Evolutionary conservation across 1,140 invertebrate species (phyloP), one percentile per base, ranked within the genome.

Genomic region (Mesaphorura yosii): DNA sequence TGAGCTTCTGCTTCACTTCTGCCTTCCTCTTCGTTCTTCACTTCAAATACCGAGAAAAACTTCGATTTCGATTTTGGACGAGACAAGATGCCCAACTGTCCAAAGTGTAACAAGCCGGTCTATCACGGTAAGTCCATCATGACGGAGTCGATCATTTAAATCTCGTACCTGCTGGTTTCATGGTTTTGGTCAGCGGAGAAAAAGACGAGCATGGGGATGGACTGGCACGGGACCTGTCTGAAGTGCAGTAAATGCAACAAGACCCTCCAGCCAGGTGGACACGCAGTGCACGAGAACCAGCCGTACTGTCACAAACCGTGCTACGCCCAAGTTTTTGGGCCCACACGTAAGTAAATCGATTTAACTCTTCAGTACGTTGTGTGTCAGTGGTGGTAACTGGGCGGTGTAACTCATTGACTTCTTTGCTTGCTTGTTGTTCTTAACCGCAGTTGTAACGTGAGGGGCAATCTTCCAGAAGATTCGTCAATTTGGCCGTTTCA

Each of bases 141-240:
- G n/a, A 44, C 22, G 25, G 2, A 31, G 34, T 41, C 37, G 7
- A 29, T 15, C 3, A 20, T 48, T 46, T 25, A 51, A 51, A 26
- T 45, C 6, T 55, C 12, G 25, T 29, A 40, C 7, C 22, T 50
- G 51, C 45, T 55, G 61, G 40, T 64, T 63, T 78, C 76, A 54
- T n/a, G n/a, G n/a, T n/a, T n/a, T n/a, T n/a, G n/a, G n/a, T n/a
- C 67, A 86, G 83, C 83, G 47, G 83, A 86, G 66, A 75, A 82
- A 57, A 82, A 84, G 64, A 79, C 80, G 0, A 85, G 82, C 17
- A 66, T 86, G 50, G 83, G 83, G 14, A 85, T 84, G 66, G 83
- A 86, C 65, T 86, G 83, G 83, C 84, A 86, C 59, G 68, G 77
- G 14, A 72, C 72, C 7, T 86, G 84, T 67, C 67, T 86, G 37